Base-by-base conservation (phyloP, 2,888 invertebrate genomes). In the Rosalia funebris region DNA sequence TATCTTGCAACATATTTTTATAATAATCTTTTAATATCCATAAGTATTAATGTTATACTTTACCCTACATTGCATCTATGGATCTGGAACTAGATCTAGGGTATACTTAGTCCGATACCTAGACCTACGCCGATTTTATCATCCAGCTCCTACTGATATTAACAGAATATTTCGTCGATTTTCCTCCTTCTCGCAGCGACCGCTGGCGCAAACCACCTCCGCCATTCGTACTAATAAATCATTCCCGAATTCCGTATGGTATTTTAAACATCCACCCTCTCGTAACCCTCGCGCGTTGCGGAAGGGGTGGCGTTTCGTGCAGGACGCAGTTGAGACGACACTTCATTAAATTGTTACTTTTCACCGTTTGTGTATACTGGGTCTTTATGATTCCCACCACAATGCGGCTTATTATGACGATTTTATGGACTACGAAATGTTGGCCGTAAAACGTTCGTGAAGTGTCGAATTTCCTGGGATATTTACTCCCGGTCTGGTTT, bases 221-320 rank as follows among this genome's bases (percentile, higher is more conserved):
- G 10, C 16, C 42, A 42, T 42, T 17, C 31, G 25, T 11, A 19
- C 42, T 42, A 69, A 73, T 73, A 73, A 73, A 73, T 73, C 72
- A 72, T 71, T 65, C n/a, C n/a, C n/a, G n/a, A n/a, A n/a, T n/a
- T n/a, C 65, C 60, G 65, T 54, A 31, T 41, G 57, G 62, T 44
- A 61, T 61, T 61, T 57, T 48, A 47, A 57, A 65, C 66, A 68
- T 63, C 53, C 62, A 64, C 62, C 65, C 69, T 58, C 34, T 36
- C 48, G 44, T 54, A 54, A 39, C 62, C 63, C 56, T 63, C 62
- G 59, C 48, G 55, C 66, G 64, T 69, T 68, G 65, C 66, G 64
- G 62, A 68, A 68, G 66, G 68, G 67, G 62, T 57, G 45, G 45
- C 44, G 52, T 45, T 44, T 31, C 46, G 19, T 39, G 34, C 52